These are phyloP conservation scores for Drosophila sturtevanti DNA, from an alignment of 1,140 invertebrate species.

Conservation along the genomic window DNA sequence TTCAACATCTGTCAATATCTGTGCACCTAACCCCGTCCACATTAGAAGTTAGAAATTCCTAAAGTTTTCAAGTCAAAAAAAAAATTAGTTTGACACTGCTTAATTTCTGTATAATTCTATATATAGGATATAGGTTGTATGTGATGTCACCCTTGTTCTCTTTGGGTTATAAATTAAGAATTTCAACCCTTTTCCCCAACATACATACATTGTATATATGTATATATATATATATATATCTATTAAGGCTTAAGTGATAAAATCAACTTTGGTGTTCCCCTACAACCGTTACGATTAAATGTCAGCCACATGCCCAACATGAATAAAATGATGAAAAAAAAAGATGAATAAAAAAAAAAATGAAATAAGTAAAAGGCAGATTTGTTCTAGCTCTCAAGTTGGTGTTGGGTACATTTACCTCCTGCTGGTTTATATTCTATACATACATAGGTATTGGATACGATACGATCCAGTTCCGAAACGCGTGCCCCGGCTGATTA, in stretches of 20 bases:
- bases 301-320: conserved; percentile 46
- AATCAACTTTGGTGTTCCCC: conserved; percentile 6
- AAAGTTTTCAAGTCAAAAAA: too few species aligned
- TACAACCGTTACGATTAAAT: background rate
- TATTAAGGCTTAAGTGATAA: background rate
- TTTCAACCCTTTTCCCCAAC: too few species aligned
- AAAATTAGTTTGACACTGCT: too few species aligned
- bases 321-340: too few species aligned
- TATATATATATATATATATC: background rate
- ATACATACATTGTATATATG: too few species aligned
- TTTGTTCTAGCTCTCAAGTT: conserved; percentile 45
- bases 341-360: too few species aligned
- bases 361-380: background rate
- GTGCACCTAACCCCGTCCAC: too few species aligned
- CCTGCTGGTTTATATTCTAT: conserved; percentile 23
- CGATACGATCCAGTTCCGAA: conserved; percentile 20
- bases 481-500: conserved; percentile 71
- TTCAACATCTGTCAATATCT: too few species aligned
- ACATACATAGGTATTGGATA: background rate
- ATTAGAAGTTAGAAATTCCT: too few species aligned
- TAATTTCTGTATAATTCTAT: too few species aligned
- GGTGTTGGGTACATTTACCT: conserved; percentile 17
- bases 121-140: too few species aligned
- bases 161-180: background rate
- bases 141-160: too few species aligned